Evolutionary conservation across 2,888 invertebrate genomes (phyloP).

Genomic region (Philereme transversata): DNA sequence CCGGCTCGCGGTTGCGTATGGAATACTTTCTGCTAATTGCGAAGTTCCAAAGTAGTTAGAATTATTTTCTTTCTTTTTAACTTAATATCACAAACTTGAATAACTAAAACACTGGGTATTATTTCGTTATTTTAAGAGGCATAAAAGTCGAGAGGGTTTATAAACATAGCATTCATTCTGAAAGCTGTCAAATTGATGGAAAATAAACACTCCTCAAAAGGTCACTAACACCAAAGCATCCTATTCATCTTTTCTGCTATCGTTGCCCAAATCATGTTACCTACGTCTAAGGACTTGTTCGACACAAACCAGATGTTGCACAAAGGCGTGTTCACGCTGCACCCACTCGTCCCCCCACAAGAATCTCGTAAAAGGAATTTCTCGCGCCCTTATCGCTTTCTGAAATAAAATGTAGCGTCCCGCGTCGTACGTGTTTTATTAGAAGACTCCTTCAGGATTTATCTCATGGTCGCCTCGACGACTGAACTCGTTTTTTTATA

Average conservation of each 20-base stretch:
- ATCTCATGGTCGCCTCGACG: constrained; percentile 70
- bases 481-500: constrained; percentile 64
- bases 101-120: background rate
- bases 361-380: constrained; percentile 82
- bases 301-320: constrained; percentile 78
- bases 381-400: constrained; percentile 82
- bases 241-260: constrained; percentile 35
- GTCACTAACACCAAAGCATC: constrained; percentile 32
- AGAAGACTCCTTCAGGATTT: constrained; percentile 78
- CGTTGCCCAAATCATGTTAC: constrained; percentile 39
- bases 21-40: constrained; percentile 23
- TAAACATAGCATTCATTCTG: background rate
- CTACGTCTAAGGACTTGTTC: constrained; percentile 30
- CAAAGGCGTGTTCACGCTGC: constrained; percentile 56
- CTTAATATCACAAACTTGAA: background rate
- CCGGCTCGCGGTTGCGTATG: constrained; percentile 23
- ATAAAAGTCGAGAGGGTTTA: background rate
- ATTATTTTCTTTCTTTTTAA: constrained; percentile 14
- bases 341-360: constrained; percentile 61
- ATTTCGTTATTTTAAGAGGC: background rate
- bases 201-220: constrained; percentile 28
- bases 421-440: constrained; percentile 81
- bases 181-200: constrained; percentile 6
- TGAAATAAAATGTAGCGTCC: constrained; percentile 81
- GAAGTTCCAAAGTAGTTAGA: constrained; percentile 16